phyloP scores from a whole-genome alignment of 2,888 invertebrate species.

The Xestia rhomboidea region DNA sequence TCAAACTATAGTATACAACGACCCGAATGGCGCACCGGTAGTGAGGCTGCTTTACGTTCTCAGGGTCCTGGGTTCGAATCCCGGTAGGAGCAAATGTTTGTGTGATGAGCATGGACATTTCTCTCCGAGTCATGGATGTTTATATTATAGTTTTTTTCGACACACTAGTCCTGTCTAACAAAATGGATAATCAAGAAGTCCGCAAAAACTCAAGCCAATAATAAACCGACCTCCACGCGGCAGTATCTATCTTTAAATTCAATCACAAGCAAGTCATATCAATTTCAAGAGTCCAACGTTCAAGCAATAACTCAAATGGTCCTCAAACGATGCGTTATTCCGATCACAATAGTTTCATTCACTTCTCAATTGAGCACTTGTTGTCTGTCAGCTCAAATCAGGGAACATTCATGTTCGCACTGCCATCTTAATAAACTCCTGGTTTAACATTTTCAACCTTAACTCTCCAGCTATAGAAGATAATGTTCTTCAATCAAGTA shows the following conservation, averaged over 20 bases:
- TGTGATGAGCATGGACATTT: too few species aligned
- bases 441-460: slow-evolving; percentile 60
- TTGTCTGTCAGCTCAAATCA: slow-evolving; percentile 77
- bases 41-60: too few species aligned
- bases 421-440: slow-evolving; percentile 39
- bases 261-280: slow-evolving; percentile 64
- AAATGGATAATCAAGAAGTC: slow-evolving; percentile 27
- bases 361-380: slow-evolving; percentile 82
- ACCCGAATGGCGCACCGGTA: too few species aligned
- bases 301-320: slow-evolving; percentile 71
- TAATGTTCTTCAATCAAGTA: slow-evolving; percentile 39
- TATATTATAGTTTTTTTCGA: too few species aligned
- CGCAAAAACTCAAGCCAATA: slow-evolving; percentile 38
- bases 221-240: slow-evolving; percentile 17
- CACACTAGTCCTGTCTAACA: too few species aligned
- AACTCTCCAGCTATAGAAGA: slow-evolving; percentile 21
- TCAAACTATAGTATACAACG: too few species aligned
- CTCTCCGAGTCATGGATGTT: too few species aligned
- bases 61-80: too few species aligned
- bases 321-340: slow-evolving; percentile 69
- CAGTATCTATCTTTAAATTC: slow-evolving; percentile 57
- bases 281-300: slow-evolving; percentile 72
- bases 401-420: slow-evolving; percentile 71
- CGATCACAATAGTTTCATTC: slow-evolving; percentile 81
- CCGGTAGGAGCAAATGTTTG: too few species aligned